Base-by-base conservation (phyloP, 64 coral and sea anemone genomes). In the Orbicella faveolata region DNA sequence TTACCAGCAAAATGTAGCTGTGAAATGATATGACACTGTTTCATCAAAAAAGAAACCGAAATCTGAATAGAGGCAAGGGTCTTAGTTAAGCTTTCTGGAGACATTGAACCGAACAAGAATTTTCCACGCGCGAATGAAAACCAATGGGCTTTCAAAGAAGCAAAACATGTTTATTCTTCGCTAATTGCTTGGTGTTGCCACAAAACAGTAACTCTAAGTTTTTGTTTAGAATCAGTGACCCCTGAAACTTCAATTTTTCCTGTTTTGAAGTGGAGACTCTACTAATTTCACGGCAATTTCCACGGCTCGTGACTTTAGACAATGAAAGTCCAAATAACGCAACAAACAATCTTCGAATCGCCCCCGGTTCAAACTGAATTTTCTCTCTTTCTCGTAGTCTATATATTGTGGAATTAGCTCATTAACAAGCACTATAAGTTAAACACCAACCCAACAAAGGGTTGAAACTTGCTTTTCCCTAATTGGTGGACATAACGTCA, bases 271-370 rank as follows among this genome's bases (percentile, higher is more conserved):
- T 72, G 37, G 82, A 54, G 12, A 52, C 82, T 84, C 25, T 35
- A 70, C 14, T 12, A 85, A 52, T 14, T 70, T 69, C 63, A 85
- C 39, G 63, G 64, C 21, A 54, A 70, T 73, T 85, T 85, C 72
- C 34, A 85, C 65, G 82, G 82, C 65, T 26, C 36, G 65, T 85
- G 37, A 72, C 82, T 69, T 72, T 70, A 52, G 39, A 85, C 82
- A 85, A 68, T 52, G 35, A 85, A 44, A 44, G 8, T 52, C 21
- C 12, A 51, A 23, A 6, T 5, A 36, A 35, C 33, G 74, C 11
- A 36, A 14, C 34, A 13, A 2, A 75, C 33, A 16, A 35, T 41
- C 74, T 36, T 39, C 9, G 14, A 36, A 34, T 15, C 34, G 12
- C 35, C 14, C 16, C 2, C 9, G 2, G 1, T 35, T 63, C 63